phyloP scores from a whole-genome alignment of 2,797 vertebrate species.

The Falco novaeseelandiae region DNA sequence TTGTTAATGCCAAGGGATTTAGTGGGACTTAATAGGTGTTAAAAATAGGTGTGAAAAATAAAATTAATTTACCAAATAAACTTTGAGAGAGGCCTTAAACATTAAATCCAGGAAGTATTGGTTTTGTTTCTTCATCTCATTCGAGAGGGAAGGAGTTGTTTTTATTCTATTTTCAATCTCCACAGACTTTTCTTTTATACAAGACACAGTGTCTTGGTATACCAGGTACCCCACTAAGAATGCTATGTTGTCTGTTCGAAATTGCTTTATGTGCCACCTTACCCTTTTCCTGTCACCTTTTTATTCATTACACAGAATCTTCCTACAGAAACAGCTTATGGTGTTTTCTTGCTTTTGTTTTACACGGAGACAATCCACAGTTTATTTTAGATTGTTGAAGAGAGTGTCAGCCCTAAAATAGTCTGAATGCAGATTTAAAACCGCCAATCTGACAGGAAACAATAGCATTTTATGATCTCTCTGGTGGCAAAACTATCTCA shows the following conservation, averaged over 20 bases:
- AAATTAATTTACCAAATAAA: background rate
- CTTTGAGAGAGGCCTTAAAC: background rate
- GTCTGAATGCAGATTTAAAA: background rate
- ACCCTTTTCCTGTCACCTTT: background rate
- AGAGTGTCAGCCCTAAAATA: background rate
- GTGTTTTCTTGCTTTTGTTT: background rate
- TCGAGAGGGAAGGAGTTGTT: background rate
- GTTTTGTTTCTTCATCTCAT: background rate
- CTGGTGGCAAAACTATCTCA: background rate
- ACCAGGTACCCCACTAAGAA: background rate
- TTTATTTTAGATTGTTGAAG: background rate
- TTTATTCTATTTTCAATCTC: background rate
- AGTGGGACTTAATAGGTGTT: background rate
- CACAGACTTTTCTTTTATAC: background rate
- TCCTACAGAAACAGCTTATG: background rate
- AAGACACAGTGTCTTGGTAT: background rate
- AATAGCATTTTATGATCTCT: background rate
- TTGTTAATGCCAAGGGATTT: background rate
- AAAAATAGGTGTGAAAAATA: conserved; percentile 26
- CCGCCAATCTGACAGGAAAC: background rate
- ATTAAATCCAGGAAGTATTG: background rate
- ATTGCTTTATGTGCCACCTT: background rate
- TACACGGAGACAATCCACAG: background rate
- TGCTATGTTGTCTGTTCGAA: background rate
- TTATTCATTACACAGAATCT: background rate